Evolutionary conservation across 2,797 vertebrate species (phyloP).

Genomic region (Petrocephalus sullivani): DNA sequence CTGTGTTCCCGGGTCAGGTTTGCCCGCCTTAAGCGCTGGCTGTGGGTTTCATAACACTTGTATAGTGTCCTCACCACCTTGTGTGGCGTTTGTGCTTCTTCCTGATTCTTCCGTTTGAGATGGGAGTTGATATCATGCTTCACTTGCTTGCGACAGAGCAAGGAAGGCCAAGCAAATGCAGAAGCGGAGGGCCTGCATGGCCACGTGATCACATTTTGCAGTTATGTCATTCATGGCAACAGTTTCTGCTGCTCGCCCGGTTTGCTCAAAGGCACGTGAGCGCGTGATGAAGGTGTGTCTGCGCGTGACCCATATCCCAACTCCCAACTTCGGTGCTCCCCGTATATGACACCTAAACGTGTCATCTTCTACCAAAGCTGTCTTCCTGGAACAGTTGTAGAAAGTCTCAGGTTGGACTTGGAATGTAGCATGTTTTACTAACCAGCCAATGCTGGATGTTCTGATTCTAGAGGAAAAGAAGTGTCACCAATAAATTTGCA

Average conservation of each 20-base stretch:
- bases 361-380: not conserved
- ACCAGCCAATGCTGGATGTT: not conserved
- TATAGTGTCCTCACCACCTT: not conserved
- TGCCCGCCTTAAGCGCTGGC: not conserved
- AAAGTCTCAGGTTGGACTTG: not conserved
- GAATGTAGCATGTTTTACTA: not conserved
- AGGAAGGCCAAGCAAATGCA: not conserved
- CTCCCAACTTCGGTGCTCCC: not conserved
- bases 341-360: not conserved
- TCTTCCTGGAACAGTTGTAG: not conserved
- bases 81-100: not conserved
- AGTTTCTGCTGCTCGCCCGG: not conserved
- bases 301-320: not conserved
- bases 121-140: not conserved
- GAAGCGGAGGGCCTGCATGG: not conserved
- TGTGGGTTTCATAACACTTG: not conserved
- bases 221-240: not conserved
- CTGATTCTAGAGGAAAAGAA: not conserved
- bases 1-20: not conserved
- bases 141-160: not conserved
- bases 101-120: not conserved
- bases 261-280: not conserved
- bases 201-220: not conserved
- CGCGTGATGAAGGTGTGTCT: not conserved
- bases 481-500: not conserved